Conservation (phyloP, 2,888 invertebrate genomes). For the Halictus quadricinctus region DNA sequence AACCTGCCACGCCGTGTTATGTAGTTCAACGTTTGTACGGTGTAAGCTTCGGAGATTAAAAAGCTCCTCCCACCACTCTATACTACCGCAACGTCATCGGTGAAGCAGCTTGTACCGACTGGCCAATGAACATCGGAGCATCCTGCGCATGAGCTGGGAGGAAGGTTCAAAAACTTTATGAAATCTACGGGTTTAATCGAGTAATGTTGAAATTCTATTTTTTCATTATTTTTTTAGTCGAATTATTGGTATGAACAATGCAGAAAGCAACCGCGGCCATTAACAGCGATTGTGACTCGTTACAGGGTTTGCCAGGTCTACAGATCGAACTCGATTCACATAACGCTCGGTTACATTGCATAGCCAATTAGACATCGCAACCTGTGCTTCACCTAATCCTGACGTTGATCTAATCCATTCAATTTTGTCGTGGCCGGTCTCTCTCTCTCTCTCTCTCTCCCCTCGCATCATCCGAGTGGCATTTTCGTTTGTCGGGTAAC, state of each 20-base stretch:
- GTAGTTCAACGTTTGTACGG: background rate
- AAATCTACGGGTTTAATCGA: background rate
- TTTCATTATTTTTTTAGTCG: background rate
- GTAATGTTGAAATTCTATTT: background rate
- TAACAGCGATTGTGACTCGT: slow-evolving; percentile 62
- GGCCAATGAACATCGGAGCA: background rate
- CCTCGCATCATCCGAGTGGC: background rate
- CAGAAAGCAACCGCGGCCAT: slow-evolving; percentile 55
- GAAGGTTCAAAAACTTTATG: background rate
- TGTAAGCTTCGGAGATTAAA: background rate
- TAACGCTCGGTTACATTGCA: slow-evolving; percentile 31
- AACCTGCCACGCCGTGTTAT: background rate
- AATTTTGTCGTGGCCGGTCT: background rate
- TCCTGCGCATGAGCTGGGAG: background rate
- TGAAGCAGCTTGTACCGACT: background rate
- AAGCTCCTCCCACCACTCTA: background rate
- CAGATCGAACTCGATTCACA: slow-evolving; percentile 56
- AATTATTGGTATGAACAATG: slow-evolving; percentile 37
- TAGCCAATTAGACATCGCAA: slow-evolving; percentile 22
- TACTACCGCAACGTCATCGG: background rate
- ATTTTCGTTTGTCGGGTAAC: background rate
- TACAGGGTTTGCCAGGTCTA: slow-evolving; percentile 51
- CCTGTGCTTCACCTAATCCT: slow-evolving; percentile 13
- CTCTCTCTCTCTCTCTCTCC: background rate
- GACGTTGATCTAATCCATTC: slow-evolving; percentile 11